Conservation (phyloP, 1,140 invertebrate species). For the Octopus sinensis region DNA sequence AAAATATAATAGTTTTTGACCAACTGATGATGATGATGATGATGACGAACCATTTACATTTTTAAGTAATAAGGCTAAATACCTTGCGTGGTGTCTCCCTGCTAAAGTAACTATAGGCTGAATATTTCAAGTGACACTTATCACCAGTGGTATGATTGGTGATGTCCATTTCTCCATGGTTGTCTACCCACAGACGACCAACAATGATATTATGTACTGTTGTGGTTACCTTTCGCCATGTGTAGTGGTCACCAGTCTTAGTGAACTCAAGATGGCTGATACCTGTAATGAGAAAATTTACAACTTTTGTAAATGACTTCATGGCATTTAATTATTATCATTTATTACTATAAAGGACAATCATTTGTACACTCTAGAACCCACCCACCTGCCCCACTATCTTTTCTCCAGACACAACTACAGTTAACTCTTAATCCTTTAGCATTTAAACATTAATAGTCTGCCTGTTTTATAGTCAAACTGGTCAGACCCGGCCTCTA, state of each 20-base stretch:
- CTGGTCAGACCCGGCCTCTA: too few relatives aligned
- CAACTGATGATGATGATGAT: too few relatives aligned
- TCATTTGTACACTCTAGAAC: constrained; percentile 67
- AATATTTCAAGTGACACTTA: constrained; percentile 87
- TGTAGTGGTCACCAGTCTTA: constrained; percentile 78
- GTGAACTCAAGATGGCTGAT: constrained; percentile 55
- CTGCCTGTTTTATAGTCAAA: too few relatives aligned
- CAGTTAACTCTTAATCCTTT: constrained; percentile 73
- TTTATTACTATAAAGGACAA: too few relatives aligned
- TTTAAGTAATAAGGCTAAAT: constrained; percentile 33
- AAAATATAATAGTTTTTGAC: too few relatives aligned
- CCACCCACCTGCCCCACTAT: constrained; percentile 92
- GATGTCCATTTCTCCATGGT: constrained; percentile 98
- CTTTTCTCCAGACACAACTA: constrained; percentile 85
- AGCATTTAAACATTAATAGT: too few relatives aligned
- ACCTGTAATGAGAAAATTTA: constrained; percentile 35
- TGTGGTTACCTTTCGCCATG: constrained; percentile 96
- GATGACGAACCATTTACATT: too few relatives aligned
- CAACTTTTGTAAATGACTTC: too few relatives aligned
- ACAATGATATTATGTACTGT: constrained; percentile 99
- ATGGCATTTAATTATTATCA: too few relatives aligned
- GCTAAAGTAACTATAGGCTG: constrained; percentile 97
- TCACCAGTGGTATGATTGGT: constrained; percentile 79
- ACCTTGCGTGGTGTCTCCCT: constrained; percentile 89
- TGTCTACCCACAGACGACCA: constrained; percentile 98